Conservation (phyloP, 2,888 invertebrate species). For the Alentia gelatinosa region DNA sequence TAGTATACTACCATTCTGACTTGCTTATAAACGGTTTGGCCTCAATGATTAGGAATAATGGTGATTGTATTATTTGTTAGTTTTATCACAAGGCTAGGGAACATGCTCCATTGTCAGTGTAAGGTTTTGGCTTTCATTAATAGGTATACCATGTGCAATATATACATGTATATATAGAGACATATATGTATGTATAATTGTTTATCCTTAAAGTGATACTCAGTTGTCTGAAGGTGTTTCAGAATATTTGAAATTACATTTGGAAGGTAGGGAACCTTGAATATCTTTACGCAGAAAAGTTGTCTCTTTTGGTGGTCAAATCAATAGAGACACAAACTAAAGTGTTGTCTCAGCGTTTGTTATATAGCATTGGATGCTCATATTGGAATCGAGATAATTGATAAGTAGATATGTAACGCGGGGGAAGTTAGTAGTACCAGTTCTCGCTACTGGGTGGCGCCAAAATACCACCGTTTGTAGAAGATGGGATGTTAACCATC, state of each 20-base stretch:
- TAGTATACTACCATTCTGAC: not conserved
- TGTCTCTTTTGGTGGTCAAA: slow-evolving; percentile 37
- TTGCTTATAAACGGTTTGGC: not conserved
- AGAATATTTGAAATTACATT: not conserved
- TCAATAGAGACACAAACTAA: not conserved
- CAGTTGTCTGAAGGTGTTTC: slow-evolving; percentile 24
- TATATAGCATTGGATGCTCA: not conserved
- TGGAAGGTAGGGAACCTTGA: not conserved
- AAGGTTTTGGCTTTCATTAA: slow-evolving; percentile 17
- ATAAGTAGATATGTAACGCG: not conserved
- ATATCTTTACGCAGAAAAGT: not conserved
- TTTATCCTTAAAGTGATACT: slow-evolving; percentile 28
- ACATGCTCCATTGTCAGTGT: not conserved
- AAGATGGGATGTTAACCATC: not conserved
- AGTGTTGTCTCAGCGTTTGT: slow-evolving; percentile 13
- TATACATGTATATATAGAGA: slow-evolving; percentile 27
- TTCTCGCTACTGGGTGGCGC: not conserved
- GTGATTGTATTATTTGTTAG: not conserved
- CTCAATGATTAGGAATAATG: not conserved
- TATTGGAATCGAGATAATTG: not conserved
- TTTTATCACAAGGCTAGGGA: not conserved
- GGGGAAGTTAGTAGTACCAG: not conserved
- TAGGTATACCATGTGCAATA: slow-evolving; percentile 30
- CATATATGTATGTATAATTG: not conserved
- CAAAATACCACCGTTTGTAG: not conserved